Conservation (phyloP, 2,113 vertebrate species). For the Gnathonemus longibarbis region DNA sequence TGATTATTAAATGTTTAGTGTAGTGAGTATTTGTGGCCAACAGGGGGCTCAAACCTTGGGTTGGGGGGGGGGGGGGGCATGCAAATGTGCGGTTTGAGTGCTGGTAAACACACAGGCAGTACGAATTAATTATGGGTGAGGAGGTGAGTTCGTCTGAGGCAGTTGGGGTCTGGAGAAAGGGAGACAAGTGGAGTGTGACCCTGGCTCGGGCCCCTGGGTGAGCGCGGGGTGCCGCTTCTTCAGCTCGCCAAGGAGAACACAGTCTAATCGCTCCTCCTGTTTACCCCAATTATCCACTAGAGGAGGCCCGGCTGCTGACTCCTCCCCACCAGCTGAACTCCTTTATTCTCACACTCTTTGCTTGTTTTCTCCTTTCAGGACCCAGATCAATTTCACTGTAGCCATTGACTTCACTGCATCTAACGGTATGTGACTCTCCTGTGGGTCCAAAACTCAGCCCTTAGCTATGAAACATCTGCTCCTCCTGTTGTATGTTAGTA, state of each 20-base stretch:
- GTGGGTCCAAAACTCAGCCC: not conserved
- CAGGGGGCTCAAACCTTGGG: not conserved
- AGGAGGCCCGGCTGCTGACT: constrained; percentile 8
- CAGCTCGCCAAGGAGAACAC: constrained; percentile 10
- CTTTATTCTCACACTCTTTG: not conserved
- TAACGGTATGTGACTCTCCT: constrained; percentile 73
- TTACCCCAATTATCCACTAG: constrained; percentile 29
- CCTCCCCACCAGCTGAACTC: not conserved
- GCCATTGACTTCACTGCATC: constrained; percentile 95
- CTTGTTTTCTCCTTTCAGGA: constrained; percentile 55
- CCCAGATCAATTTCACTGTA: constrained; percentile 94
- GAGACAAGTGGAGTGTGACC: not conserved
- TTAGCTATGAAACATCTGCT: not conserved
- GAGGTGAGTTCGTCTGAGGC: not conserved
- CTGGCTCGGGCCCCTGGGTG: not conserved
- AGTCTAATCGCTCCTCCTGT: constrained; percentile 5
- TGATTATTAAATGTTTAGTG: not conserved
- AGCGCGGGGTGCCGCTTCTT: not conserved
- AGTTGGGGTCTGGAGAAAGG: not conserved
- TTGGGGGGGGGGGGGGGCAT: not conserved
- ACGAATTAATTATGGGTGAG: not conserved
- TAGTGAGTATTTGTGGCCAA: not conserved
- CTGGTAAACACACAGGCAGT: not conserved
- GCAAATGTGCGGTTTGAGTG: not conserved
- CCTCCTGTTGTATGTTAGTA: not conserved